Evolutionary conservation across 2,113 vertebrate species (phyloP), one percentile per base, ranked within the genome.

Genomic region (Triplophysa tibetana): DNA sequence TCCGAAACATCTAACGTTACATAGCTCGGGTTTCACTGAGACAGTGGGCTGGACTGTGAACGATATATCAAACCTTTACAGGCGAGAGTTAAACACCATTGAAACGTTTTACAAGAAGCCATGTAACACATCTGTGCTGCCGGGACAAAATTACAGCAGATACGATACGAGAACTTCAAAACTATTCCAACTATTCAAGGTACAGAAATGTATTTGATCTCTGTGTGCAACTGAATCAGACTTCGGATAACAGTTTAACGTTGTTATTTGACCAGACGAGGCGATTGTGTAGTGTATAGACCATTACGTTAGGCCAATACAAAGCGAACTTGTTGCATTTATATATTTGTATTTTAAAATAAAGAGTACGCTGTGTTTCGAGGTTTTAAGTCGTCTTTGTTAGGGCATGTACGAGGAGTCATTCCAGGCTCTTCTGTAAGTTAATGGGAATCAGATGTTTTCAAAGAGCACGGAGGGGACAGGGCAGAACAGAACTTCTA

Each of bases 371-470:
- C 41, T 29, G 60, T 29, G 14, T 69, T n/a, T 23, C 23, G 43
- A 67, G 29, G 64, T 13, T 81, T 63, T 11, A 2, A 56, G 17
- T 4, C 68, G 81, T 50, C 61, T 60, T 69, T 38, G 70, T 75
- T 61, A 16, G 73, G 45, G 38, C 29, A 50, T 21, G 41, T 16
- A 43, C 11, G 64, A 87, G 86, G 86, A n/a, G n/a, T n/a, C n/a
- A n/a, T n/a, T n/a, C 14, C 33, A 61, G 10, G 56, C 67, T 11
- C 9, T 45, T 45, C 43, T 45, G 43, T 45, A 45, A 45, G 66
- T 61, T 91, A 90, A 91, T 92, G 84, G 29, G 83, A 89, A 83
- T 90, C 90, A 91, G 89, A 91, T 93, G 91, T 92, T 87, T 64
- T 81, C 78, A 70, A 58, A 64, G 14, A 26, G 52, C 26, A 67